Conservation (phyloP, 92 coral and sea anemone genomes). For the Pocillopora grandis region DNA sequence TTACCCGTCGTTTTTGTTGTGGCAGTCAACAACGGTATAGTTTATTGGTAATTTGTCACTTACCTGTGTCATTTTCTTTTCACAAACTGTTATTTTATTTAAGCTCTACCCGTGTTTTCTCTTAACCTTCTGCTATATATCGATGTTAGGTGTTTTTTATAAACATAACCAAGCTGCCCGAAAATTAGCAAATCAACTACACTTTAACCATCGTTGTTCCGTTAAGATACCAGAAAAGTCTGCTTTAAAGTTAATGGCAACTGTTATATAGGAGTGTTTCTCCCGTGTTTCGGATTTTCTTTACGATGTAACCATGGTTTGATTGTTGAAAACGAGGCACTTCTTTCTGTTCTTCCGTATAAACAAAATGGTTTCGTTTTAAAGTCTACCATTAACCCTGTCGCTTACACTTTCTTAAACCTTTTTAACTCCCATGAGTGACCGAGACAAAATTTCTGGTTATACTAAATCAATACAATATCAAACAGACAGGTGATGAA, state of each 20-base stretch:
- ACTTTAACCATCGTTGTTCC: neutral
- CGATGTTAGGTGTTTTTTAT: neutral
- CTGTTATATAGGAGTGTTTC: constrained; percentile 3
- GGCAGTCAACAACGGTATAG: neutral
- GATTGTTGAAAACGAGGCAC: neutral
- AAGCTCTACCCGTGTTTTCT: neutral
- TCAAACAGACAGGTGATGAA: too few relatives aligned
- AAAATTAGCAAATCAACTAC: constrained; percentile 11
- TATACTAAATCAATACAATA: too few relatives aligned
- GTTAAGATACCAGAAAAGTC: neutral
- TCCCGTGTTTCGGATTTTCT: neutral
- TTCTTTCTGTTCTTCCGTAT: neutral
- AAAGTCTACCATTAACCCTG: constrained; percentile 5
- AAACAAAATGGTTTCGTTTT: neutral
- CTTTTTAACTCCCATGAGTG: too few relatives aligned
- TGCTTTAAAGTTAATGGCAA: neutral
- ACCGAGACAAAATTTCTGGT: too few relatives aligned
- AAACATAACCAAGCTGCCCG: neutral
- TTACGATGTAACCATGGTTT: neutral
- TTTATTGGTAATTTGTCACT: neutral
- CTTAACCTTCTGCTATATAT: neutral
- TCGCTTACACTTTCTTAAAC: constrained; percentile 10
- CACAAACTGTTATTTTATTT: neutral
- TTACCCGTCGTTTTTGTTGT: neutral
- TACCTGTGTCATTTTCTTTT: neutral